Conservation (phyloP, 2,113 vertebrate genomes). For the Dipodomys ordii region DNA sequence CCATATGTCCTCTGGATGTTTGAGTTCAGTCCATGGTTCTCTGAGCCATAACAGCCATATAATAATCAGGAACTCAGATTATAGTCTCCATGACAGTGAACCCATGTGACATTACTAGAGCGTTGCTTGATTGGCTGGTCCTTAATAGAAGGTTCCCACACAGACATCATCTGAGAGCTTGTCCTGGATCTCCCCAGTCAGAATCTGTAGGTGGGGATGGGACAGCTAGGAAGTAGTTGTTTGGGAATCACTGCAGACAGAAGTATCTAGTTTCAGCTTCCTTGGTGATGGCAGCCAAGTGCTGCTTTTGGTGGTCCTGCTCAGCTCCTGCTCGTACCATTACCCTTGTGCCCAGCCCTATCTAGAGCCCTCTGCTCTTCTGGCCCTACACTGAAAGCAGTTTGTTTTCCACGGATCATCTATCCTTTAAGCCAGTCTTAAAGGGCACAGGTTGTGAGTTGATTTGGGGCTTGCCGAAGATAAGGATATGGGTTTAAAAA, state of each 20-base stretch:
- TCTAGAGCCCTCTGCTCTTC: not conserved
- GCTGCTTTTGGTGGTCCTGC: not conserved
- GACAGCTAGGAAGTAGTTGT: not conserved
- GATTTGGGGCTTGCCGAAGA: constrained; percentile 2
- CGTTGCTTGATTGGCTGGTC: not conserved
- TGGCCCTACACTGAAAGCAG: not conserved
- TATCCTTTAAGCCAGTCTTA: not conserved
- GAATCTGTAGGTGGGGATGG: not conserved
- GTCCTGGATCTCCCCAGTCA: not conserved
- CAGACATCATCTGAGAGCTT: not conserved
- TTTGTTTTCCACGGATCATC: not conserved
- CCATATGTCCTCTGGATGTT: not conserved
- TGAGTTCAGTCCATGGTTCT: not conserved
- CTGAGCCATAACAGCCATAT: not conserved
- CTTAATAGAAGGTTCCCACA: constrained; percentile 34
- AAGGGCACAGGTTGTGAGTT: not conserved
- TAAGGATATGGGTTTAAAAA: not conserved
- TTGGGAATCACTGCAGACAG: not conserved
- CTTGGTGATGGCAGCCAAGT: not conserved
- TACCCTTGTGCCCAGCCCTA: not conserved
- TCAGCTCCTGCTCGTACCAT: not conserved
- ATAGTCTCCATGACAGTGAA: not conserved
- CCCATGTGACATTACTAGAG: not conserved
- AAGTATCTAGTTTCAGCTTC: not conserved
- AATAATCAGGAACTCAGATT: not conserved